Evolutionary conservation across 2,113 vertebrate species (phyloP), one percentile per base, ranked within the genome.

Genomic region (Ceratotherium simum): DNA sequence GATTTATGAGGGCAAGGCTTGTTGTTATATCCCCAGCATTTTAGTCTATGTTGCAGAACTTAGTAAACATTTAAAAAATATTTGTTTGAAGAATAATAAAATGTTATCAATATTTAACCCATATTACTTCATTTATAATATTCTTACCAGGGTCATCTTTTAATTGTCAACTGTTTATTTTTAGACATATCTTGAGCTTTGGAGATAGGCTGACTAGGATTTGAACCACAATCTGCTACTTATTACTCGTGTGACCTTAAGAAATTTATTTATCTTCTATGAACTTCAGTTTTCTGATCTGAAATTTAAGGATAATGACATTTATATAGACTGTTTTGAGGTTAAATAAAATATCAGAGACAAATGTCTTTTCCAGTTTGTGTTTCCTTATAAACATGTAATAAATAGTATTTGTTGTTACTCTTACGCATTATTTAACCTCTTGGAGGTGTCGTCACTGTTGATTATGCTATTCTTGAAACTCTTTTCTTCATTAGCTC

Each of bases 1-100:
- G 62, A 46, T n/a, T 42, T 83, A 46, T 29, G 27, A 58, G 29
- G n/a, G 33, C 51, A 56, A 6, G 14, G 72, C 6, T 76, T 8
- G n/a, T 46, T 67, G 16, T 67, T 65, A 33, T 13, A 81, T 36
- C 12, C 10, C 31, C 36, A 90, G 58, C 33, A 90, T 67, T 67
- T 65, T 75, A 90, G 69, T 18, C 60, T 72, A 76, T 65, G 23
- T 23, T 87, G 4, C 27, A 58, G 36, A 67, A 14, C 33, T 86
- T 33, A 51, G 27, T 62, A 95, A 85, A 60, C 39, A 33, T 25
- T 93, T 65, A 76, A 67, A 48, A 76, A 36, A 69, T 69, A 78
- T 69, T 56, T 73, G 14, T 95, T 78, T 51, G 36, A 90, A 87
- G 29, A 83, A 82, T 87, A 69, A 94, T 72, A 27, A 73, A 70